Conservation (phyloP, 2,113 vertebrate genomes). For the Nibea coibor region DNA sequence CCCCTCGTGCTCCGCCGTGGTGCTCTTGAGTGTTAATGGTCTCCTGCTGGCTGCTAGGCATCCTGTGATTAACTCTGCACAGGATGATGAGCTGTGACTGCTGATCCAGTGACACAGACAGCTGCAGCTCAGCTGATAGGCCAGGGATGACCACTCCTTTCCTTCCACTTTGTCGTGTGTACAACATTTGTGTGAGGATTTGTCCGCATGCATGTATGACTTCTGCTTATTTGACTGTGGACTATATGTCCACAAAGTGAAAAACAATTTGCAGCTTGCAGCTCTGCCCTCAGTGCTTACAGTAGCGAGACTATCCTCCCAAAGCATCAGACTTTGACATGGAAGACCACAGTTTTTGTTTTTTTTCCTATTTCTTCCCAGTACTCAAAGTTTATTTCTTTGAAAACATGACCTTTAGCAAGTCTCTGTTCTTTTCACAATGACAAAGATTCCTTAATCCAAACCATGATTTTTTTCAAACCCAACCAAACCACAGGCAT, state of each 20-base stretch:
- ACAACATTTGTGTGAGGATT: not conserved
- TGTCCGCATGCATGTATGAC: not conserved
- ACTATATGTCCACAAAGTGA: not conserved
- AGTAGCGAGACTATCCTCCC: not conserved
- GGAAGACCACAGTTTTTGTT: not conserved
- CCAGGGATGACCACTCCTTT: not conserved
- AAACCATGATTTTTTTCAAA: not conserved
- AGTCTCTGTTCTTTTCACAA: not conserved
- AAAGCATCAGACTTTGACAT: not conserved
- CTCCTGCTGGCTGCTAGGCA: slow-evolving; percentile 60
- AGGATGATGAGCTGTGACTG: slow-evolving; percentile 69
- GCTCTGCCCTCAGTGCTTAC: not conserved
- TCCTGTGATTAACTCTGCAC: slow-evolving; percentile 67
- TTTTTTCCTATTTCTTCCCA: no score
- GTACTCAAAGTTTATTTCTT: not conserved
- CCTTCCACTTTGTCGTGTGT: slow-evolving; percentile 22
- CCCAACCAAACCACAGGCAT: not conserved
- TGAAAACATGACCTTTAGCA: slow-evolving; percentile 1
- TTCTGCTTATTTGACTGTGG: not conserved
- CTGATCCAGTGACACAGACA: slow-evolving; percentile 66
- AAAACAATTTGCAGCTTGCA: not conserved
- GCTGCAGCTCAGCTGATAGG: slow-evolving; percentile 63
- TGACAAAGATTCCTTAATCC: not conserved
- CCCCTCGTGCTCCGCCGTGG: slow-evolving; percentile 1
- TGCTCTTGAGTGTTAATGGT: slow-evolving; percentile 65